phyloP scores from a whole-genome alignment of 1,140 invertebrate species.

The Ceratina calcarata region DNA sequence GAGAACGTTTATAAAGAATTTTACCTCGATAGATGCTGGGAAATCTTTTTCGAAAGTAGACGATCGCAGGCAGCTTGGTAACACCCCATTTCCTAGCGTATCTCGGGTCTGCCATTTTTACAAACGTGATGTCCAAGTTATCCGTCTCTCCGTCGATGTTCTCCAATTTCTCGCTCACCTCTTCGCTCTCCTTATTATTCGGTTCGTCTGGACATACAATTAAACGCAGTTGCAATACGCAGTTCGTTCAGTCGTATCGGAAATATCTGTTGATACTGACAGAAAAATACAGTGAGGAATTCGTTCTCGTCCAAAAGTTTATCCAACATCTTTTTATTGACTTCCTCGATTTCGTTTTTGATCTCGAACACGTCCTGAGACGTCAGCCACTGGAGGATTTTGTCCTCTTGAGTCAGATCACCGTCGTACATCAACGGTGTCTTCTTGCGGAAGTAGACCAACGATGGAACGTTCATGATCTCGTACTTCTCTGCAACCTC shows the following conservation, averaged over 20 bases:
- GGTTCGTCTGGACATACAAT: constrained; percentile 85
- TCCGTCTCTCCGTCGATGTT: constrained; percentile 96
- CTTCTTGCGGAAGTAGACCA: constrained; percentile 95
- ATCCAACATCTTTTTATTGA: constrained; percentile 96
- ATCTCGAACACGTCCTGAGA: constrained; percentile 97
- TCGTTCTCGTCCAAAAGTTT: constrained; percentile 96
- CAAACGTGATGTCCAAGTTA: constrained; percentile 96
- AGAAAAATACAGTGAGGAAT: constrained; percentile 96
- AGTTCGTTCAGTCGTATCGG: neutral
- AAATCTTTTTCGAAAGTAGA: constrained; percentile 96
- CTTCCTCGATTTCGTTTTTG: constrained; percentile 97
- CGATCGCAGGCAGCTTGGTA: constrained; percentile 93
- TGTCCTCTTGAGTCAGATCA: constrained; percentile 93
- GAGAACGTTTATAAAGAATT: neutral
- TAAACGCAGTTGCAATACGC: neutral
- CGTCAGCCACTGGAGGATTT: constrained; percentile 93
- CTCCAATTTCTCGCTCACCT: constrained; percentile 91
- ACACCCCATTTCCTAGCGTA: constrained; percentile 98
- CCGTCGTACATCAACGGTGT: constrained; percentile 94
- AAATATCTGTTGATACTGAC: constrained; percentile 82
- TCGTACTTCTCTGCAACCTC: constrained; percentile 91
- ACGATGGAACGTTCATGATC: constrained; percentile 90
- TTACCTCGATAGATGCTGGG: constrained; percentile 96
- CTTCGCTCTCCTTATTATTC: constrained; percentile 88
- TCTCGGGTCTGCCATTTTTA: constrained; percentile 94